These are phyloP conservation scores for Sardina pilchardus DNA, from an alignment of 2,113 vertebrate genomes.

Conservation along the genomic window DNA sequence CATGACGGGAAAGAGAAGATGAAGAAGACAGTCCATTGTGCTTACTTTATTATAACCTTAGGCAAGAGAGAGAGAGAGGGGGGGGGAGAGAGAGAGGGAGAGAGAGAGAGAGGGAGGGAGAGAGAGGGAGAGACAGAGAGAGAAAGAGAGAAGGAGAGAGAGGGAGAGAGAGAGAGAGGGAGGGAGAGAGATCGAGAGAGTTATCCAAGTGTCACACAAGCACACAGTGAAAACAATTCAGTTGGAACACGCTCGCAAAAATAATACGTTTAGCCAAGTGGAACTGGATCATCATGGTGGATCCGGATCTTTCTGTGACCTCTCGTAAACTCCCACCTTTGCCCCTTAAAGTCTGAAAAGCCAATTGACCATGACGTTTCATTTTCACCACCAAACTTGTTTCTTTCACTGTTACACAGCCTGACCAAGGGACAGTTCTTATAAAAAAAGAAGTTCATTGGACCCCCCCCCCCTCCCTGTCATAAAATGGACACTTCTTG, in stretches of 20 bases:
- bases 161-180: background rate
- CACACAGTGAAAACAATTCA: background rate
- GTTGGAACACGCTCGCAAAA: background rate
- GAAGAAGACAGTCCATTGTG: background rate
- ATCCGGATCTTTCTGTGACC: background rate
- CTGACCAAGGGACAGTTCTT: background rate
- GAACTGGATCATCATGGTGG: background rate
- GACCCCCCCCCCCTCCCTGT: background rate
- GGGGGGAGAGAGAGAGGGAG: no score
- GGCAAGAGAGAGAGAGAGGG: no score
- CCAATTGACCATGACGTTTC: constrained; percentile 14
- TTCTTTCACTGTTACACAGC: background rate
- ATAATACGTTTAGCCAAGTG: background rate
- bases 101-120: background rate
- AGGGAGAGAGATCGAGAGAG: background rate
- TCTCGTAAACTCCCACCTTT: background rate
- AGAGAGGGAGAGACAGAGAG: background rate
- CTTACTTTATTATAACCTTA: background rate
- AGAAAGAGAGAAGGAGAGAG: background rate
- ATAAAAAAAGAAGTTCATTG: background rate
- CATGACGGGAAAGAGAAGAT: background rate
- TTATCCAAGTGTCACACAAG: background rate
- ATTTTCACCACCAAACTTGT: background rate
- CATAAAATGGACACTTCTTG: background rate
- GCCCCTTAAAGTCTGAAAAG: background rate